phyloP scores from a whole-genome alignment of 2,113 vertebrate genomes.

The Eublepharis macularius region DNA sequence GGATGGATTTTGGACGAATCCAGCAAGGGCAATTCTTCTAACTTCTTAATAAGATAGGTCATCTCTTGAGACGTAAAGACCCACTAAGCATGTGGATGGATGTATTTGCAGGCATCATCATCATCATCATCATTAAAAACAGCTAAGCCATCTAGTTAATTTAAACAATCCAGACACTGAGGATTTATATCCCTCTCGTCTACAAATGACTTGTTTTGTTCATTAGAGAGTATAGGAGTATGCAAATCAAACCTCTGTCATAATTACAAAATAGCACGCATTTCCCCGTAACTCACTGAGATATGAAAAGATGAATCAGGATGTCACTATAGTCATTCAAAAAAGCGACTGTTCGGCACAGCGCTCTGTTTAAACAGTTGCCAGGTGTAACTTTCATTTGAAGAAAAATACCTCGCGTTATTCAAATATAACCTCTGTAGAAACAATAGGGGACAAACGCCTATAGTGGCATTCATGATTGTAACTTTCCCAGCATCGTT shows the following conservation, averaged over 20 bases:
- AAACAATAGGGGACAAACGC: neutral
- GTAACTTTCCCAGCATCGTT: constrained; percentile 12
- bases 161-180: neutral
- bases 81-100: neutral
- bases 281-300: neutral
- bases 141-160: neutral
- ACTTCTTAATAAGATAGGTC: neutral
- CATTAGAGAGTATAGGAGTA: neutral
- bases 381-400: neutral
- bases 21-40: neutral
- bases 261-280: neutral
- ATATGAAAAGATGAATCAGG: neutral
- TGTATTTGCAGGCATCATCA: neutral
- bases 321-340: too few relatives aligned
- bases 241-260: neutral
- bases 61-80: neutral
- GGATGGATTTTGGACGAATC: neutral
- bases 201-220: neutral
- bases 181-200: neutral
- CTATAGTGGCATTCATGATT: neutral
- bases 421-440: neutral
- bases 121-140: too few relatives aligned
- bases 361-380: neutral
- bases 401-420: neutral
- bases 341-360: neutral